Base-by-base conservation (phyloP, 1,140 invertebrate genomes). In the Drosophila athabasca region DNA sequence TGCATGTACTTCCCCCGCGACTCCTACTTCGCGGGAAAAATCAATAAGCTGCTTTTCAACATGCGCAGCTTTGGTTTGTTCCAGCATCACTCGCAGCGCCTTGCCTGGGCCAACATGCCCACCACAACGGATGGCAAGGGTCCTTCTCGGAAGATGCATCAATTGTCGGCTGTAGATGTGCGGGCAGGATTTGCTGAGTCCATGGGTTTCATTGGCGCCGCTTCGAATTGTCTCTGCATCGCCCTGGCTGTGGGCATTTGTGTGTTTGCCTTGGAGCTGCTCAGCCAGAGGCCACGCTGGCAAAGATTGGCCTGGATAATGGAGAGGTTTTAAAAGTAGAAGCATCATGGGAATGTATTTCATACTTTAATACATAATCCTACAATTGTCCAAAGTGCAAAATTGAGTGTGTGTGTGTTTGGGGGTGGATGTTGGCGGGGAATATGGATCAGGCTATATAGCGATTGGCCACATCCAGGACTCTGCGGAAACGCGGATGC, bases 31-130 rank as follows among this genome's bases (percentile, higher is more conserved):
- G 24, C 74, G 11, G n/a, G 15, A 2, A 39, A 29, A 5, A 19
- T 88, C 35, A 54, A 52, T 13, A 2, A 6, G 1, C 19, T 62
- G 22, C 58, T 88, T 0, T 72, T 83, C 11, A 50, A 59, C 2
- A 55, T 88, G 59, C 83, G 83, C 4, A 77, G 71, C 29, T 88
- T 82, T 8, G 83, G 83, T 2, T 26, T 88, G 4, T 57, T 55
- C 5, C 52, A 67, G 22, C 67, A 85, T 0, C 19, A 68, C 0
- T 46, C 45, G 2, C 35, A 70, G 46, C 22, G 48, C 3, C 29
- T 58, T 3, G 51, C 31, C n/a, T 74, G 45, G 29, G 24, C 15
- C 41, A 66, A 9, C 4, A 46, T 45, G 58, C 53, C 54, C 6
- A 41, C 48, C 8, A 54, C 43, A 8, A 51, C 77, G 7, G 35